Percentiles rank a stretch among this genome's conserved stretches.
phyloP scores from a whole-genome alignment of 2,888 invertebrate genomes.

The Coenonympha glycerion region DNA sequence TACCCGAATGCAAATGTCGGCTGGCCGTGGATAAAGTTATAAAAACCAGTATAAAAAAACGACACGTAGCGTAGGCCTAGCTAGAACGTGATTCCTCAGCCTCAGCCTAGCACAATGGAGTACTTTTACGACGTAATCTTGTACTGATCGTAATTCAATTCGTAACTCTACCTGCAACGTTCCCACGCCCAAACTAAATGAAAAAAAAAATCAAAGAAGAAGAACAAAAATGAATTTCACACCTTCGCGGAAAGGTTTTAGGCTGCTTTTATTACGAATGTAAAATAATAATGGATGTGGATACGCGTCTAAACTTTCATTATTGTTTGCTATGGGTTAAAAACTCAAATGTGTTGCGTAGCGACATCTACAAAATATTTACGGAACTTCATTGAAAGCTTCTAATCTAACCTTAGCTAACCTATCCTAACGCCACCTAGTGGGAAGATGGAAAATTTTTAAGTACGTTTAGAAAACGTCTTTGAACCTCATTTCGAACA shows the following conservation, averaged over 20 bases:
- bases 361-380: slow-evolving; percentile 45
- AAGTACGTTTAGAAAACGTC: neutral
- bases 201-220: slow-evolving; percentile 42
- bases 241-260: slow-evolving; percentile 68
- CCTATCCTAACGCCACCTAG: slow-evolving; percentile 35
- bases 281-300: slow-evolving; percentile 66
- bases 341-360: slow-evolving; percentile 23
- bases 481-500: neutral
- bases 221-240: slow-evolving; percentile 72
- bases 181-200: slow-evolving; percentile 60
- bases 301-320: slow-evolving; percentile 41
- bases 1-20: slow-evolving; percentile 12
- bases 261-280: slow-evolving; percentile 61
- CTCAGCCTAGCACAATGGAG: slow-evolving; percentile 23
- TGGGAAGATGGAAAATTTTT: neutral
- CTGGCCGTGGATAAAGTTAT: slow-evolving; percentile 8
- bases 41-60: slow-evolving; percentile 23
- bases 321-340: slow-evolving; percentile 13
- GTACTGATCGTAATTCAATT: no score
- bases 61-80: slow-evolving; percentile 31
- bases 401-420: no score
- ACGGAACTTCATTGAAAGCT: neutral
- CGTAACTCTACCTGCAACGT: slow-evolving; percentile 47
- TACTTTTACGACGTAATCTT: slow-evolving; percentile 39
- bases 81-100: slow-evolving; percentile 30